Conservation (phyloP, 2,888 invertebrate species). For the Rhingia campestris region DNA sequence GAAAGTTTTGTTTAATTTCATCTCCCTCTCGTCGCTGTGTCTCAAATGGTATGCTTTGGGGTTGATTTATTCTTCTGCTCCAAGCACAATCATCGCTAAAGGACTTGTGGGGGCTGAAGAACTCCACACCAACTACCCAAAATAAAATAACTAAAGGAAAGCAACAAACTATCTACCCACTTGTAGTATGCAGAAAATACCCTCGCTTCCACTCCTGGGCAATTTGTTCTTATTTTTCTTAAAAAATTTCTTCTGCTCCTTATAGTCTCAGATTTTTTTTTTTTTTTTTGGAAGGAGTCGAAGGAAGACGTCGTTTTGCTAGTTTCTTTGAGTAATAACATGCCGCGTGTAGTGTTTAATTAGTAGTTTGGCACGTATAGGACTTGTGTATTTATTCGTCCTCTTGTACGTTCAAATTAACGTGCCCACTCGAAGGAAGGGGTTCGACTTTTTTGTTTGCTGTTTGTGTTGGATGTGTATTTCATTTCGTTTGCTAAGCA, state of each 20-base stretch:
- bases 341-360: conserved; percentile 58
- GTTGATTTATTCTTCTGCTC: conserved; percentile 2
- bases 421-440: not conserved
- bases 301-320: no score
- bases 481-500: not conserved
- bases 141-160: conserved; percentile 6
- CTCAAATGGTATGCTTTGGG: not conserved
- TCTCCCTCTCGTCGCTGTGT: conserved; percentile 14
- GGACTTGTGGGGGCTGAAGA: conserved; percentile 61
- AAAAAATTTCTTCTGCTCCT: not conserved
- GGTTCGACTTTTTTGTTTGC: not conserved
- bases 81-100: conserved; percentile 36
- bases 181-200: not conserved
- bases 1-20: conserved; percentile 60
- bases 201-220: conserved; percentile 20
- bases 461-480: no score
- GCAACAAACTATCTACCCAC: conserved; percentile 32
- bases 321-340: conserved; percentile 22
- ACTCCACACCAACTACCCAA: conserved; percentile 45
- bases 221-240: not conserved
- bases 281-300: not conserved
- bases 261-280: not conserved
- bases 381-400: conserved; percentile 42
- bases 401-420: conserved; percentile 22
- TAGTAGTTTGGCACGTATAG: conserved; percentile 61